Base-by-base conservation (phyloP, 1,140 invertebrate genomes). In the Temnothorax curvispinosus region DNA sequence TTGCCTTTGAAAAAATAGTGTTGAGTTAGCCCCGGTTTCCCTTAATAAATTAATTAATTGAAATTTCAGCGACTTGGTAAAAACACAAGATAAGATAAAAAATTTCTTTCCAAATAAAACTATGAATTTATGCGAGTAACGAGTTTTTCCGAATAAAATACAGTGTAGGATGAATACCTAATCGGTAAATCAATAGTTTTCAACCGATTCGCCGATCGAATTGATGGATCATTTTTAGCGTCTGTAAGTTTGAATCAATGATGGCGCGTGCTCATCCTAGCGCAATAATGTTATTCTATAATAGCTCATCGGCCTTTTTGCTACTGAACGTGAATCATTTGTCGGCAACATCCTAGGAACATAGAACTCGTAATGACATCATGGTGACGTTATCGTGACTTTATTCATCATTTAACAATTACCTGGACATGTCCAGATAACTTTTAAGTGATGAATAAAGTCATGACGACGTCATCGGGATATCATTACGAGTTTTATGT, bases 251-350 rank as follows among this genome's bases (percentile, higher is more conserved):
- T 50, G 27, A 62, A n/a, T 58, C 32, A 35, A 38, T 27, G 13
- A 27, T 56, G 7, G n/a, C 47, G 15, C 47, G 32, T 80, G 60
- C 32, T 64, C 11, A 50, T 77, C 3, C 15, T 77, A 62, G 21
- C 54, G 21, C 41, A 41, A 60, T 74, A n/a, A 75, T 27, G 27
- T 27, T 27, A 27, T 56, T 56, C n/a, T 38, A 6, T 71, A 81
- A 69, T 27, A 54, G 35, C 8, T 7, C 9, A 65, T 78, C 11
- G 18, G 18, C 4, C 11, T 72, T 38, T 47, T 47, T 35, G n/a
- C 50, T 32, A 64, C 3, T 41, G 18, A 74, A 75, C 13, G 18
- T 60, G 80, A 74, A 47, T 74, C 27, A 75, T 60, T 82, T 13
- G 11, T 15, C 7, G 2, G 0, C 3, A 41, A 41, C 38, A 41